Conservation (phyloP, 2,888 invertebrate species). For the Branchellion lobata region DNA sequence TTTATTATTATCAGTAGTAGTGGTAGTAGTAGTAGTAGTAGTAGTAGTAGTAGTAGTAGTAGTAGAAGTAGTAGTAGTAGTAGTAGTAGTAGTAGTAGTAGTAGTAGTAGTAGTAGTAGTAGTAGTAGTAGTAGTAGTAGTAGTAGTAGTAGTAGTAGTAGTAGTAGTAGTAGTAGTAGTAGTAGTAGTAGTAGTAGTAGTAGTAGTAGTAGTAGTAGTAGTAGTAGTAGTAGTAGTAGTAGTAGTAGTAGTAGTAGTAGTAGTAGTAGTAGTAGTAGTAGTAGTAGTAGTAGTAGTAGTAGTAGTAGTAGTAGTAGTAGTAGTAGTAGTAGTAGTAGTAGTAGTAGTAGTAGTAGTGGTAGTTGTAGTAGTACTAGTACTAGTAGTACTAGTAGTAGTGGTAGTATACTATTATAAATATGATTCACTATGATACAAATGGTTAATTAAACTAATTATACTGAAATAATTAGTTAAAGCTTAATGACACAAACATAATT, state of each 20-base stretch:
- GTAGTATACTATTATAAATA: too few relatives aligned
- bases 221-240: slow-evolving; percentile 13
- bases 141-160: slow-evolving; percentile 13
- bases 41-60: too few relatives aligned
- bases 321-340: not conserved
- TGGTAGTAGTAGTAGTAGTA: too few relatives aligned
- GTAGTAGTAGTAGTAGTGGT: not conserved
- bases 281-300: slow-evolving; percentile 6
- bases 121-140: slow-evolving; percentile 23
- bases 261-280: slow-evolving; percentile 22
- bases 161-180: slow-evolving; percentile 3
- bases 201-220: slow-evolving; percentile 13
- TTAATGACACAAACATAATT: too few relatives aligned
- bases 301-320: not conserved
- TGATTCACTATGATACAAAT: too few relatives aligned
- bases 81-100: not conserved
- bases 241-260: not conserved
- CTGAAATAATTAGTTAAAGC: too few relatives aligned
- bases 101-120: not conserved
- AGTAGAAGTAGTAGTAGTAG: too few relatives aligned
- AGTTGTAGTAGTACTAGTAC: not conserved
- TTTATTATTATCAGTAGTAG: too few relatives aligned
- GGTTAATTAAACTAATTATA: too few relatives aligned
- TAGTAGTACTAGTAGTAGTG: not conserved
- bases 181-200: not conserved